Percentiles rank a stretch among this genome's conserved stretches.
These are phyloP conservation scores for Hedya salicella DNA, from an alignment of 2,888 invertebrate genomes.

Conservation along the genomic window DNA sequence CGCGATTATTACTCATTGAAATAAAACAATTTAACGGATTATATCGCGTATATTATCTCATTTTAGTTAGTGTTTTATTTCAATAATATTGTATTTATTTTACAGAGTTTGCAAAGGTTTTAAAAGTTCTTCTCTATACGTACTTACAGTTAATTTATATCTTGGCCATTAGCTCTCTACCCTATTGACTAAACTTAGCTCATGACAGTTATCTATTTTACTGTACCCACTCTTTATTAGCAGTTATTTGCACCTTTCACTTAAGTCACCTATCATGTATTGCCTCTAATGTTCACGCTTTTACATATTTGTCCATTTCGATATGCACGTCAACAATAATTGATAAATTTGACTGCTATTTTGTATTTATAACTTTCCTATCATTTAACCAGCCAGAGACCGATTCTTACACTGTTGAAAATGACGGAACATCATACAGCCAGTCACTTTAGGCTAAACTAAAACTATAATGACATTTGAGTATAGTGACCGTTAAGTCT, in stretches of 20 bases:
- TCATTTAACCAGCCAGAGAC: not conserved
- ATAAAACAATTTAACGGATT: too few species aligned
- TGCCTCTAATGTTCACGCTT: not conserved
- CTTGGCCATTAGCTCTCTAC: conserved; percentile 11
- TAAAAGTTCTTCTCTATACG: not conserved
- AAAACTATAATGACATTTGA: not conserved
- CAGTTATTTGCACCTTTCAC: conserved; percentile 38
- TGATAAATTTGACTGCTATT: not conserved
- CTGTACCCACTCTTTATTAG: conserved; percentile 18
- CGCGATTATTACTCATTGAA: too few species aligned
- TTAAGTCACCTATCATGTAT: conserved; percentile 15
- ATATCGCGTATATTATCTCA: too few species aligned
- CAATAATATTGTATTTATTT: too few species aligned
- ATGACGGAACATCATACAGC: too few species aligned
- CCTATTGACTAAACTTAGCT: conserved; percentile 6
- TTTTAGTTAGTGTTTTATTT: too few species aligned
- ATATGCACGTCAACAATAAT: not conserved
- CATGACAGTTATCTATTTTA: conserved; percentile 30
- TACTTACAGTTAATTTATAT: not conserved
- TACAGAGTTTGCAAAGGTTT: not conserved
- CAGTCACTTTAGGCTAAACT: conserved; percentile 1
- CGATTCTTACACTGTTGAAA: too few species aligned
- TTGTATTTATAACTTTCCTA: not conserved
- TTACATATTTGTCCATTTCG: not conserved
- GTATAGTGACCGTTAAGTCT: not conserved